Evolutionary conservation across 2,113 vertebrate genomes (phyloP).

Genomic region (Urocolius indicus): DNA sequence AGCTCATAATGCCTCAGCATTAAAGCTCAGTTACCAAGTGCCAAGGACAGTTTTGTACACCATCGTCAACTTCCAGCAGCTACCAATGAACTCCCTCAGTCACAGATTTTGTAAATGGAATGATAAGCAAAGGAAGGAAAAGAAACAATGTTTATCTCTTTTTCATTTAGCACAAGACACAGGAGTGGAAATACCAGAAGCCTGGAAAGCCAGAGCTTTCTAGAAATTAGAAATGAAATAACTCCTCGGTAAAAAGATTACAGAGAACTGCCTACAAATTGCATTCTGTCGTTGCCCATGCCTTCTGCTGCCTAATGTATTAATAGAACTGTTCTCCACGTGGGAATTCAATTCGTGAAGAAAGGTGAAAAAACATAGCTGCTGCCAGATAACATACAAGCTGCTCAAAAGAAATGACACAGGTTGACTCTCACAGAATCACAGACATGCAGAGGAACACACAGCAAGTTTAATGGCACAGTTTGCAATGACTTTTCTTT

Average conservation of each 20-base stretch:
- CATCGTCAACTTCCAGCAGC: background rate
- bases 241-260: background rate
- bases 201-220: background rate
- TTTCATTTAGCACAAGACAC: background rate
- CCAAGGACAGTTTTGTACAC: background rate
- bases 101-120: background rate
- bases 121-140: background rate
- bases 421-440: background rate
- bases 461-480: rapidly evolving
- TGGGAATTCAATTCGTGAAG: background rate
- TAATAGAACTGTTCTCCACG: background rate
- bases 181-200: background rate
- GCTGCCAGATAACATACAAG: background rate
- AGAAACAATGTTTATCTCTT: background rate
- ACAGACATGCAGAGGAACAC: background rate
- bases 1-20: background rate
- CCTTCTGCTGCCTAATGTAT: background rate
- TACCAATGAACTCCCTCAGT: background rate
- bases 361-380: background rate
- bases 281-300: background rate
- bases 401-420: background rate
- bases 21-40: background rate
- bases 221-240: background rate
- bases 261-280: background rate
- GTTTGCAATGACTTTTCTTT: background rate